phyloP scores from a whole-genome alignment of 1,140 invertebrate genomes.

The Brachionus asplanchnoidis region DNA sequence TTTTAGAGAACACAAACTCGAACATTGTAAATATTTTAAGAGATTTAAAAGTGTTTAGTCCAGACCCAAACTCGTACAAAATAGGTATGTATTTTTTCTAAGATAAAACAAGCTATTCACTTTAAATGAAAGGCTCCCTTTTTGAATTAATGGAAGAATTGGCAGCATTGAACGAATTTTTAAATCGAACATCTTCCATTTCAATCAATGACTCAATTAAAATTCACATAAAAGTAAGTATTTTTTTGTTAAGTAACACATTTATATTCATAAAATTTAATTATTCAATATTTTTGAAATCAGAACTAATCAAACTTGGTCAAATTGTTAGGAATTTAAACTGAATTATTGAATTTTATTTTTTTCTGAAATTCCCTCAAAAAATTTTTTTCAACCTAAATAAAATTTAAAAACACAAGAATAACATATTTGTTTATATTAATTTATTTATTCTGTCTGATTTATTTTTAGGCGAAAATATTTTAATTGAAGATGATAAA shows the following conservation, averaged over 20 bases:
- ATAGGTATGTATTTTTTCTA: not conserved
- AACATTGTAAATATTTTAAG: not conserved
- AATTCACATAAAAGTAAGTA: not conserved
- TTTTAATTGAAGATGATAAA: too few relatives aligned
- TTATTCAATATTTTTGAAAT: too few relatives aligned
- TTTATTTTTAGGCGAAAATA: too few relatives aligned
- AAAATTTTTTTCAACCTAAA: too few relatives aligned
- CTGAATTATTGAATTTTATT: too few relatives aligned
- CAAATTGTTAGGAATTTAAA: too few relatives aligned
- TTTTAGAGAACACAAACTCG: not conserved
- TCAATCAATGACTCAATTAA: conserved; percentile 19
- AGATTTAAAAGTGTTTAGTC: not conserved
- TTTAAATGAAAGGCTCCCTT: not conserved
- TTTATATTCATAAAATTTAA: too few relatives aligned
- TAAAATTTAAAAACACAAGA: too few relatives aligned
- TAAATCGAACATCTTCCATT: conserved; percentile 22
- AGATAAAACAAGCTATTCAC: not conserved
- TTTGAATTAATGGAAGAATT: conserved; percentile 4
- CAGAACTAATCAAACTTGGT: too few relatives aligned
- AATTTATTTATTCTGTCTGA: too few relatives aligned
- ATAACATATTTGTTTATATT: too few relatives aligned
- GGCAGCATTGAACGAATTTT: not conserved
- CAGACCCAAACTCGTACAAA: not conserved
- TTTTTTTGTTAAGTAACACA: not conserved
- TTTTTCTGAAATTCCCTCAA: too few relatives aligned